Percentiles rank a stretch among this genome's conserved stretches.
Evolutionary conservation across 2,797 vertebrate species (phyloP).

Genomic region (Fistularia commersonii): DNA sequence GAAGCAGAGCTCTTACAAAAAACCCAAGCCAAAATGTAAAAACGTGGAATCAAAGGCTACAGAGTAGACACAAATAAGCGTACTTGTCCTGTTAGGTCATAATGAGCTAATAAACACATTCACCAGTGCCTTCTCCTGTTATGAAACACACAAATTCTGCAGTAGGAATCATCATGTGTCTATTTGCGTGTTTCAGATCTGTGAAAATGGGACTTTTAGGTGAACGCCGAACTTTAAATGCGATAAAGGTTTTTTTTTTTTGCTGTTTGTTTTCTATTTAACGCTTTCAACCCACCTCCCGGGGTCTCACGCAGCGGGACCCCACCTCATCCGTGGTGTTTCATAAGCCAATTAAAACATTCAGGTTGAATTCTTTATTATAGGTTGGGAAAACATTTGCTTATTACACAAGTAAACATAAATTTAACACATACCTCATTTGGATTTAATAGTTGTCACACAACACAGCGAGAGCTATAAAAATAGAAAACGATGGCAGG

Average conservation of each 20-base stretch:
- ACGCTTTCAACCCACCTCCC: slow-evolving; percentile 16
- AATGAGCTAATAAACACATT: slow-evolving; percentile 23
- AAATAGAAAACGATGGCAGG: slow-evolving; percentile 1
- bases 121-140: too few species aligned
- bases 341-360: slow-evolving; percentile 41
- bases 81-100: slow-evolving; percentile 10
- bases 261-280: too few species aligned
- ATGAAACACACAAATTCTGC: too few species aligned
- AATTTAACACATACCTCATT: slow-evolving; percentile 24
- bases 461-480: slow-evolving; percentile 4
- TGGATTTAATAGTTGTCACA: slow-evolving; percentile 12
- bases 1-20: slow-evolving; percentile 7
- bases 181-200: too few species aligned
- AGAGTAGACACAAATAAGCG: background rate
- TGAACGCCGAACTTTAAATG: too few species aligned
- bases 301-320: slow-evolving; percentile 27
- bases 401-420: slow-evolving; percentile 36
- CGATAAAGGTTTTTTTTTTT: too few species aligned
- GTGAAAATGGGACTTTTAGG: too few species aligned
- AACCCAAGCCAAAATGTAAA: background rate
- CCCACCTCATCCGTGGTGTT: slow-evolving; percentile 19
- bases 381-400: slow-evolving; percentile 19
- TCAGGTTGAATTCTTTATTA: slow-evolving; percentile 41
- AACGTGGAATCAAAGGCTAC: too few species aligned
- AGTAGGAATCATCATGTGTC: too few species aligned